Conservation (phyloP, 2,113 vertebrate species). For the Vombatus ursinus region DNA sequence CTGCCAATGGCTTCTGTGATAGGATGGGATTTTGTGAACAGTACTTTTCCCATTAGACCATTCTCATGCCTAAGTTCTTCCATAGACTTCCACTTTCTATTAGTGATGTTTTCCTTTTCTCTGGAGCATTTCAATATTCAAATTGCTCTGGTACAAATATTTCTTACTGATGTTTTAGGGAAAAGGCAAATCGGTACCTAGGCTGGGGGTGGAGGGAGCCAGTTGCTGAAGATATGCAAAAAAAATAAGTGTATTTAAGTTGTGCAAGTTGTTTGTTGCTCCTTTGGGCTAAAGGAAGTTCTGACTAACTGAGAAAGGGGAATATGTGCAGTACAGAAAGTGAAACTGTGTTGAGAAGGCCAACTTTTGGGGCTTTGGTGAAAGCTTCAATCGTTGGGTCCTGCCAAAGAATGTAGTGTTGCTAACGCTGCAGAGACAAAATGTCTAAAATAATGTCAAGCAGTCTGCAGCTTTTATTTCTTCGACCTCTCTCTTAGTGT, state of each 20-base stretch:
- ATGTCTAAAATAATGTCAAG: fast-evolving
- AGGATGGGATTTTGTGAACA: neutral
- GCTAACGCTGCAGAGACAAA: neutral
- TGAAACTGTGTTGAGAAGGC: constrained; percentile 13
- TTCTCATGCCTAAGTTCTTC: neutral
- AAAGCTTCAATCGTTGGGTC: neutral
- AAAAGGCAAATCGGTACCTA: neutral
- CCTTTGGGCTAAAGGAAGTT: neutral
- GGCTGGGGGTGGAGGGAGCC: neutral
- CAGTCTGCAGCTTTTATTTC: fast-evolving
- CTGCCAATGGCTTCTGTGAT: neutral
- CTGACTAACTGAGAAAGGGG: constrained; percentile 29
- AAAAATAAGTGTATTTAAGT: constrained; percentile 14
- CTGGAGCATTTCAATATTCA: neutral
- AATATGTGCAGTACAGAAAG: constrained; percentile 15
- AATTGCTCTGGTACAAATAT: neutral
- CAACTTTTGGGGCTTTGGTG: constrained; percentile 10
- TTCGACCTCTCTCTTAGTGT: neutral
- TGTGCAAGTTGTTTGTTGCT: neutral
- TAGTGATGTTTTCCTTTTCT: neutral
- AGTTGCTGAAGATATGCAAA: constrained; percentile 47
- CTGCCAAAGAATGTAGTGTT: neutral
- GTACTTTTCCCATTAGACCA: neutral
- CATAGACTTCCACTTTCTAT: neutral
- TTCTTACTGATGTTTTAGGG: neutral